These are phyloP conservation scores for Xiphophorus maculatus DNA, from an alignment of 2,113 vertebrate species.

Conservation along the genomic window DNA sequence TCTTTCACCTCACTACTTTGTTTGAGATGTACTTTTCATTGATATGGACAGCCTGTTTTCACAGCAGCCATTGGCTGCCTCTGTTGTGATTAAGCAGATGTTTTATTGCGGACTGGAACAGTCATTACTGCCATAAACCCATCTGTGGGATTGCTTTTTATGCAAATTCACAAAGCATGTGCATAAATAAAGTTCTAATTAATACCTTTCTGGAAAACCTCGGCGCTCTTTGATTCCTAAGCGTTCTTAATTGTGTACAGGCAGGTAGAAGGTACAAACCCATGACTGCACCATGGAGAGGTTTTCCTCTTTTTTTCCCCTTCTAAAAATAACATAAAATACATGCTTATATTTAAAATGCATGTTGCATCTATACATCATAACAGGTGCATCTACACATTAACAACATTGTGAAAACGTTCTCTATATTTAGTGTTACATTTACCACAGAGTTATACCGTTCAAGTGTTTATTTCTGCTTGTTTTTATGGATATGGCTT, in stretches of 20 bases:
- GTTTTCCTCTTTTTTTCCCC: constrained; percentile 41
- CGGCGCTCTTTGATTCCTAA: constrained; percentile 78
- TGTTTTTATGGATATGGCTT: no score
- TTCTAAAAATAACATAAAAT: background rate
- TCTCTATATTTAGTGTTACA: background rate
- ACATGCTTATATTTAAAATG: no score
- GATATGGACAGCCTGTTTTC: constrained; percentile 67
- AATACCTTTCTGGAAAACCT: constrained; percentile 81
- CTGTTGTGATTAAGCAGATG: constrained; percentile 85
- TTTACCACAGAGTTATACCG: background rate
- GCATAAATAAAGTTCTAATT: constrained; percentile 87
- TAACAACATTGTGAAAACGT: no score
- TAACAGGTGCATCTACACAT: no score
- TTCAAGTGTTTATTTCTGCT: no score
- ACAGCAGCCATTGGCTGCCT: constrained; percentile 72
- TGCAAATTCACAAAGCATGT: constrained; percentile 82
- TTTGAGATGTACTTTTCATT: constrained; percentile 62
- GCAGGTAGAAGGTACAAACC: constrained; percentile 73
- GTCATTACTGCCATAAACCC: constrained; percentile 85
- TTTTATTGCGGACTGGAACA: constrained; percentile 82
- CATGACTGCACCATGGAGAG: constrained; percentile 48
- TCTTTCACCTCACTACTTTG: constrained; percentile 59
- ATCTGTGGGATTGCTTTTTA: constrained; percentile 86
- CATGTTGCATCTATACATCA: no score
- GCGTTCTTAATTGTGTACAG: constrained; percentile 78